phyloP scores from a whole-genome alignment of 2,888 invertebrate genomes.

The Netelia inedita region DNA sequence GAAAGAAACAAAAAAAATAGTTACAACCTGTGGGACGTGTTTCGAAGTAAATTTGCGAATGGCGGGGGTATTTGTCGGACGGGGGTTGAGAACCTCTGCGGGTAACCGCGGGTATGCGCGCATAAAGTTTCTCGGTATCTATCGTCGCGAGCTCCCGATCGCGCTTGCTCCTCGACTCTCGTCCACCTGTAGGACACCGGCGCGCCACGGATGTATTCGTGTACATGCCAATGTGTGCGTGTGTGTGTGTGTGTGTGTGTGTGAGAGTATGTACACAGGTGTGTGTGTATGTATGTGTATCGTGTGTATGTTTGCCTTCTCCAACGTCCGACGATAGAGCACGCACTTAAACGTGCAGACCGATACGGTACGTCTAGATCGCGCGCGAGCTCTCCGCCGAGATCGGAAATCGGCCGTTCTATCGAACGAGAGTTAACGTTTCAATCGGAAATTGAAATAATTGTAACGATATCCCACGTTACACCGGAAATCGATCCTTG shows the following conservation, averaged over 20 bases:
- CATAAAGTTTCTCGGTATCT: slow-evolving; percentile 67
- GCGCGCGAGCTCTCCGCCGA: not conserved
- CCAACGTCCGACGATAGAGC: not conserved
- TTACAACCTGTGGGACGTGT: not conserved
- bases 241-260: not conserved
- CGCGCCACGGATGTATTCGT: slow-evolving; percentile 21
- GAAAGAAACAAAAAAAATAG: not conserved
- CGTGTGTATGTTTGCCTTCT: not conserved
- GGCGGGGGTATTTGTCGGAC: not conserved
- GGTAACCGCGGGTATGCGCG: slow-evolving; percentile 54
- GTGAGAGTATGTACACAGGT: not conserved
- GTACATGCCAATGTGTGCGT: not conserved
- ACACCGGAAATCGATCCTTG: slow-evolving; percentile 4
- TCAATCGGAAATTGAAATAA: slow-evolving; percentile 20
- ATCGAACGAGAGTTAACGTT: slow-evolving; percentile 44
- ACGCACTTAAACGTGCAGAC: not conserved
- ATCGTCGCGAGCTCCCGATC: slow-evolving; percentile 56
- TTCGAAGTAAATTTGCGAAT: not conserved
- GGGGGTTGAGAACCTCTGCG: slow-evolving; percentile 65
- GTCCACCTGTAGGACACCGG: slow-evolving; percentile 66
- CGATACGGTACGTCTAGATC: slow-evolving; percentile 3
- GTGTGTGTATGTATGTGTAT: not conserved
- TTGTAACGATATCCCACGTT: slow-evolving; percentile 21
- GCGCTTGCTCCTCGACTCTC: slow-evolving; percentile 41
- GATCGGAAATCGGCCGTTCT: slow-evolving; percentile 4